A percentile compares a stretch with the other conserved stretches of the same genome.
These are phyloP conservation scores for Pissodes strobi DNA, from an alignment of 1,140 invertebrate species.

Conservation along the genomic window DNA sequence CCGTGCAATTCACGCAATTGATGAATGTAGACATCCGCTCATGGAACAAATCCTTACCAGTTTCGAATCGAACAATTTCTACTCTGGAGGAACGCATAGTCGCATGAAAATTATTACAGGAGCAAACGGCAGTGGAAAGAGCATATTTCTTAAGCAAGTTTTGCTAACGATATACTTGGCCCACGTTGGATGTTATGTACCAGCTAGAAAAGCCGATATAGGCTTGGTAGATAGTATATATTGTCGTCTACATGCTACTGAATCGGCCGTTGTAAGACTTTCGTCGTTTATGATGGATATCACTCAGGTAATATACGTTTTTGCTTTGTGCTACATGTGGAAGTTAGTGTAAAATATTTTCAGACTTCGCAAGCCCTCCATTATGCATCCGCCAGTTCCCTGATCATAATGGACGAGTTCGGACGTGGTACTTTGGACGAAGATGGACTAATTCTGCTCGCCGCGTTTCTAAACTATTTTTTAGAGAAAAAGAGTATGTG, in stretches of 20 bases:
- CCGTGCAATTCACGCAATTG: constrained; percentile 68
- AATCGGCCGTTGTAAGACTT: constrained; percentile 77
- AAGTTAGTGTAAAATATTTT: constrained; percentile 38
- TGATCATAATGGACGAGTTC: constrained; percentile 90
- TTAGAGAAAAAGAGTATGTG: constrained; percentile 61
- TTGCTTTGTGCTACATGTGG: background rate
- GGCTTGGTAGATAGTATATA: constrained; percentile 75
- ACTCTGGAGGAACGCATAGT: constrained; percentile 60
- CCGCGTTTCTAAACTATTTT: constrained; percentile 69
- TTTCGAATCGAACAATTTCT: constrained; percentile 76
- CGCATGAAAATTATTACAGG: constrained; percentile 79
- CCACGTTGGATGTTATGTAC: constrained; percentile 88
- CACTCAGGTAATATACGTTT: constrained; percentile 63
- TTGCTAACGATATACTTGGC: constrained; percentile 80
- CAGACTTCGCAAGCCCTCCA: constrained; percentile 74
- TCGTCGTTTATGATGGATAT: constrained; percentile 87
- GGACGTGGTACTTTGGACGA: constrained; percentile 82
- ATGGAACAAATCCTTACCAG: constrained; percentile 68
- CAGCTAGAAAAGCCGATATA: constrained; percentile 74
- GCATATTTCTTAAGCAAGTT: constrained; percentile 85
- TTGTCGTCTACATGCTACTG: constrained; percentile 72
- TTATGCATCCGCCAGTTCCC: constrained; percentile 66
- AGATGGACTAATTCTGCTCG: constrained; percentile 74
- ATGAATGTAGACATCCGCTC: constrained; percentile 78
- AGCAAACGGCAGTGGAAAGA: constrained; percentile 91